Conservation (phyloP, 2,888 invertebrate genomes). For the Limnephilus rhombicus region DNA sequence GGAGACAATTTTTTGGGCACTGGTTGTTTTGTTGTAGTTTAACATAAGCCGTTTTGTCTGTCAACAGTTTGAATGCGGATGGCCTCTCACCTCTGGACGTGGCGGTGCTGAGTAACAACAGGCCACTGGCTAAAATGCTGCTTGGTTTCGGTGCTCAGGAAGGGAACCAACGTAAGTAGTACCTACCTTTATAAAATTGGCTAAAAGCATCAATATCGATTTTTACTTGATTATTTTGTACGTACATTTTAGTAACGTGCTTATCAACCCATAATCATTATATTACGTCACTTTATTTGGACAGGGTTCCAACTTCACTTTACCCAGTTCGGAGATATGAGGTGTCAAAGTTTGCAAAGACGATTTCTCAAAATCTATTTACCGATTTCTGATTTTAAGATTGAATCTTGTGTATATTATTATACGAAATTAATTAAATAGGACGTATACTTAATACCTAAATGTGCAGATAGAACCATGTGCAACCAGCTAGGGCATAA, state of each 20-base stretch:
- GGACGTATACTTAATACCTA: too few species aligned
- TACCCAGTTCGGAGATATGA: too few species aligned
- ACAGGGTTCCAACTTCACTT: too few species aligned
- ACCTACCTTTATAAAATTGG: slow-evolving; percentile 47
- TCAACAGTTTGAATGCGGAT: slow-evolving; percentile 89
- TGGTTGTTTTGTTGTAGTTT: neutral
- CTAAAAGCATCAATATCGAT: neutral
- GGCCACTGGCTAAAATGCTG: slow-evolving; percentile 92
- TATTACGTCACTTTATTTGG: too few species aligned
- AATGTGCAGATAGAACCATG: too few species aligned
- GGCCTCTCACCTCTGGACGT: slow-evolving; percentile 94
- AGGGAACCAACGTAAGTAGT: slow-evolving; percentile 90
- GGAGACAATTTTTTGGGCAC: neutral
- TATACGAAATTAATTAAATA: too few species aligned
- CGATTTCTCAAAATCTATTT: too few species aligned
- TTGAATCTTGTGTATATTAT: too few species aligned
- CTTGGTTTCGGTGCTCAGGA: slow-evolving; percentile 92
- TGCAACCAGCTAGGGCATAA: too few species aligned
- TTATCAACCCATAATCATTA: neutral
- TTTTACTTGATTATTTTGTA: neutral
- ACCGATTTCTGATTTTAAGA: too few species aligned
- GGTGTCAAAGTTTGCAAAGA: too few species aligned
- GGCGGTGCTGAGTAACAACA: slow-evolving; percentile 93
- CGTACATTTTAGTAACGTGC: neutral
- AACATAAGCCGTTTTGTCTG: neutral